A percentile compares a stretch with the other conserved stretches of the same genome.
Evolutionary conservation across 2,113 vertebrate species (phyloP).

Genomic region (Passer domesticus): DNA sequence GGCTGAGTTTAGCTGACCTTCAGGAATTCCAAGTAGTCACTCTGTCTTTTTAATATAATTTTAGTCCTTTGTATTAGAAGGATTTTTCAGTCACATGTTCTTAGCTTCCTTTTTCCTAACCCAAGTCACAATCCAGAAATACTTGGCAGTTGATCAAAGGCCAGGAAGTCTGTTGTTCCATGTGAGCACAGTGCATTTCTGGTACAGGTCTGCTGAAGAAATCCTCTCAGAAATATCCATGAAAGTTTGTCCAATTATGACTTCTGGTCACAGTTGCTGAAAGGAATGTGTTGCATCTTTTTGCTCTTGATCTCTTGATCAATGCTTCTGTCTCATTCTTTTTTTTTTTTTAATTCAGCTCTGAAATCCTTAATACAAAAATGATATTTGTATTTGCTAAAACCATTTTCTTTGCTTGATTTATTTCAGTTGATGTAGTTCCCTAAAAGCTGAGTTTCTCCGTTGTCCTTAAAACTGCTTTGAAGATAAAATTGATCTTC

Average conservation of each 20-base stretch:
- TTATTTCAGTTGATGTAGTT: not conserved
- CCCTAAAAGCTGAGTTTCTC: not conserved
- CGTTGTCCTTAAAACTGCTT: not conserved
- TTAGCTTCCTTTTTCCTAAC: not conserved
- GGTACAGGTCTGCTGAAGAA: not conserved
- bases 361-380: not conserved
- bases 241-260: not conserved
- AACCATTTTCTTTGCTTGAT: not conserved
- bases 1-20: not conserved
- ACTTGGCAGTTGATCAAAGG: not conserved
- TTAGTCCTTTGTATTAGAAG: not conserved
- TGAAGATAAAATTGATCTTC: not conserved
- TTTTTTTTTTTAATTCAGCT: not conserved
- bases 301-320: not conserved
- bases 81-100: not conserved
- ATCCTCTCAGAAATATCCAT: not conserved
- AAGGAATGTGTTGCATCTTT: not conserved
- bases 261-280: not conserved
- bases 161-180: not conserved
- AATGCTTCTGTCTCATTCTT: not conserved
- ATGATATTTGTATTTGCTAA: not conserved
- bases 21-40: not conserved
- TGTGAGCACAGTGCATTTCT: not conserved
- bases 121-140: not conserved
- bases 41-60: not conserved